Percentiles rank a stretch among this genome's conserved stretches.
Evolutionary conservation across 2,113 vertebrate species (phyloP).

Genomic region (Mormyrus lacerda): DNA sequence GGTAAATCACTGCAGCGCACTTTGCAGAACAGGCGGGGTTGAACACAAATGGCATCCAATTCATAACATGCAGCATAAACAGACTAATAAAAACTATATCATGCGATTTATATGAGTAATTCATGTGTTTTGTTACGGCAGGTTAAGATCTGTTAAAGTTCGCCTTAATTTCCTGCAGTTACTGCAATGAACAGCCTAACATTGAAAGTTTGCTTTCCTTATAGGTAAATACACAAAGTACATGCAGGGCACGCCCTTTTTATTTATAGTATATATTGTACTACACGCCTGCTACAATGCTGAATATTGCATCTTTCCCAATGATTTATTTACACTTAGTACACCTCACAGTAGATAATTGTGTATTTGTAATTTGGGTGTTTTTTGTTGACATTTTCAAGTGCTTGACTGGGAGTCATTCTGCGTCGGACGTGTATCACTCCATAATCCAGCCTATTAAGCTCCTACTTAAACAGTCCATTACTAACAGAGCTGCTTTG

Average conservation of each 20-base stretch:
- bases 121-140: not conserved
- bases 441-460: not conserved
- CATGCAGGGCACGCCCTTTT: not conserved
- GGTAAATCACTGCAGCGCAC: not conserved
- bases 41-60: not conserved
- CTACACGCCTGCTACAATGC: not conserved
- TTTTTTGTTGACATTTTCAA: not conserved
- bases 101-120: not conserved
- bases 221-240: not conserved
- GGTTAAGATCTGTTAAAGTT: constrained; percentile 9
- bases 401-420: not conserved
- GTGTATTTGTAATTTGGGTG: not conserved
- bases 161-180: not conserved
- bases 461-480: not conserved
- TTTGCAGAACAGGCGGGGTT: not conserved
- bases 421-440: not conserved
- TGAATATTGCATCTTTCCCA: not conserved
- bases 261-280: not conserved
- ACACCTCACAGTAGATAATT: not conserved
- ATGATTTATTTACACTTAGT: not conserved
- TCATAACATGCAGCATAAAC: not conserved
- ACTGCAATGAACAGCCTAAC: not conserved
- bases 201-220: not conserved
- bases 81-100: not conserved
- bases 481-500: not conserved